phyloP scores from a whole-genome alignment of 2,888 invertebrate species.

The Spilarctia lutea region DNA sequence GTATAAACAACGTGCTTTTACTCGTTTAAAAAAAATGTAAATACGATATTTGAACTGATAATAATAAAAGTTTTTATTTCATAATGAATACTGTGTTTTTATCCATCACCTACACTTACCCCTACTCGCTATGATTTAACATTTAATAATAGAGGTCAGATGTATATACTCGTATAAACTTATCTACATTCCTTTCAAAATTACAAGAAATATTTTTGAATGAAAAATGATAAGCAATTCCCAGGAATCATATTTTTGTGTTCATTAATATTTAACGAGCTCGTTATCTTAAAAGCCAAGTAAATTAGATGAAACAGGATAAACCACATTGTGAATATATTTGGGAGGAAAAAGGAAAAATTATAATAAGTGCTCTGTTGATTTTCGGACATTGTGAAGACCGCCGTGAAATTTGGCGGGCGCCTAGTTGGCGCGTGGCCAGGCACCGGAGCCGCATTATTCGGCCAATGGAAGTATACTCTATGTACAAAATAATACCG shows the following conservation, averaged over 20 bases:
- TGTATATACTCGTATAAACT: constrained; percentile 12
- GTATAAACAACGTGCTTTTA: constrained; percentile 85
- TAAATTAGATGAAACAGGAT: constrained; percentile 25
- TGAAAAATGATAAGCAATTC: constrained; percentile 13
- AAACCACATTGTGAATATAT: constrained; percentile 38
- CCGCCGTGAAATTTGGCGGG: constrained; percentile 39
- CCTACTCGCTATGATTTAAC: neutral
- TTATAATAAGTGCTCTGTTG: constrained; percentile 34
- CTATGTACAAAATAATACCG: constrained; percentile 26
- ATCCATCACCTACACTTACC: constrained; percentile 7
- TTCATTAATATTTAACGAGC: constrained; percentile 19
- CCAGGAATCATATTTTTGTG: constrained; percentile 16
- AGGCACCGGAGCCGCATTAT: constrained; percentile 30
- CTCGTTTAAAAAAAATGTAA: constrained; percentile 86
- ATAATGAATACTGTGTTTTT: constrained; percentile 73
- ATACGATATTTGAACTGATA: constrained; percentile 88
- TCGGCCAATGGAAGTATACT: constrained; percentile 37
- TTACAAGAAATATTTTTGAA: constrained; percentile 12
- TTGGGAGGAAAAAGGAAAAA: constrained; percentile 35
- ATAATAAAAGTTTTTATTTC: constrained; percentile 87
- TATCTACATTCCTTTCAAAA: constrained; percentile 25
- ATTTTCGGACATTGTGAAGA: constrained; percentile 41
- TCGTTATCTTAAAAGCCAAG: constrained; percentile 22
- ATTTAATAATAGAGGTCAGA: constrained; percentile 29
- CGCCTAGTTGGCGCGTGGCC: constrained; percentile 46